Percentiles rank a stretch among this genome's conserved stretches.
Conservation (phyloP, 2,888 invertebrate genomes). For the Artemia sp. region DNA sequence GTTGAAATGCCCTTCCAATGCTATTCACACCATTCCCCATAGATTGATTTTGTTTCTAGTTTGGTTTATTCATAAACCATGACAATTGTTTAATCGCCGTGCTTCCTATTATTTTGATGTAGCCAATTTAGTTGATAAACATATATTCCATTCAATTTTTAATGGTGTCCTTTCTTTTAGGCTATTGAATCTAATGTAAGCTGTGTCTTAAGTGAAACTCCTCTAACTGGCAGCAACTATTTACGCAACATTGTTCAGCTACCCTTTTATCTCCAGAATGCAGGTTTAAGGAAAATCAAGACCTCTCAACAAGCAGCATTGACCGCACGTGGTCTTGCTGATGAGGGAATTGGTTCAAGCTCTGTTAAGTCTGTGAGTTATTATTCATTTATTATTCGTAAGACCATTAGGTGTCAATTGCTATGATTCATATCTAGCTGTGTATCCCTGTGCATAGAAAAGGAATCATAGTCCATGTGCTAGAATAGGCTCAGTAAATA, state of each 20-base stretch:
- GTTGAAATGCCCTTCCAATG: no score
- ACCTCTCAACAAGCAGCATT: conserved; percentile 63
- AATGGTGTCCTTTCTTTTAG: conserved; percentile 32
- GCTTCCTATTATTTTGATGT: conserved; percentile 22
- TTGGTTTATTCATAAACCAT: not conserved
- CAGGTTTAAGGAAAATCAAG: conserved; percentile 65
- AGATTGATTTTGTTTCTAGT: no score
- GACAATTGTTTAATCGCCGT: conserved; percentile 24
- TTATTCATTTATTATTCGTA: not conserved
- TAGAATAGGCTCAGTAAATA: no score
- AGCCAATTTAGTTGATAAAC: no score
- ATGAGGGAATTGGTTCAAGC: not conserved
- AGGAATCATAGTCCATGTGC: no score
- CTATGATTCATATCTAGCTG: no score
- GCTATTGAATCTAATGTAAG: conserved; percentile 78
- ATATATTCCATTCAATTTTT: no score
- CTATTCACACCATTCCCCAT: no score
- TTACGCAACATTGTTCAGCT: conserved; percentile 88
- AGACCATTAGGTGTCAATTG: no score
- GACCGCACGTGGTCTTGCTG: conserved; percentile 33
- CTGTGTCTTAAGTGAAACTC: conserved; percentile 69
- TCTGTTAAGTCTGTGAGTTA: not conserved
- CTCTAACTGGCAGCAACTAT: conserved; percentile 85
- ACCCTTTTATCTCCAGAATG: conserved; percentile 94
- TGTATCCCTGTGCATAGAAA: no score